Evolutionary conservation across 2,888 invertebrate species (phyloP), one percentile per base, ranked within the genome.

Genomic region (Allophyes oxyacanthae): DNA sequence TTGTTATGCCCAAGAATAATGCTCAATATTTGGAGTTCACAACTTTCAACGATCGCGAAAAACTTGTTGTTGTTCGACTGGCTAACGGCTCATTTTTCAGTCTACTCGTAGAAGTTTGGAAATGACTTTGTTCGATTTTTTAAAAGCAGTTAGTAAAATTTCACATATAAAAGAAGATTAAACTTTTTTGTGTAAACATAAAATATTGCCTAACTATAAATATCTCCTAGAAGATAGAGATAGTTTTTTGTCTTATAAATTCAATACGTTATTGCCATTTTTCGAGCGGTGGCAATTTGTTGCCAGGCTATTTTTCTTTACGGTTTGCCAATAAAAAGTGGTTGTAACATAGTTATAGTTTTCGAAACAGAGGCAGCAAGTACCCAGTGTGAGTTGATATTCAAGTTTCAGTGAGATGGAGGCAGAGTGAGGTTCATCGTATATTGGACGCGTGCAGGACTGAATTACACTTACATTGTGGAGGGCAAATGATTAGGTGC

Each of bases 261-360:
- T 54, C 61, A 53, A 54, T 41, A 66, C 51, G 80, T 80, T 81
- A 82, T 75, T 71, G 60, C 70, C 76, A 69, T 77, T 78, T 72
- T 75, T 72, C 70, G 52, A 73, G 75, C 77, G 64, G 58, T 60
- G 64, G 78, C 83, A 84, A 88, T 86, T 85, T 84, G 80, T 76
- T 75, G 79, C 76, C 76, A 82, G 80, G 78, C 81, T 82, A 83
- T 80, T 82, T 82, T 79, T 78, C 74, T 87, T 82, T 83, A 87
- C 77, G 79, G 74, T 64, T 73, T 50, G 53, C 82, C 78, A 82
- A 85, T 87, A 88, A 88, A 85, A 86, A 84, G 75, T 80, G 75
- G 77, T 77, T 77, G 83, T 82, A 76, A 81, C 77, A 73, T 75
- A 69, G 72, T 70, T 77, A 80, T 76, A 79, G 82, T 79, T 81